phyloP scores from a whole-genome alignment of 2,888 invertebrate genomes.

The Euplexia lucipara region DNA sequence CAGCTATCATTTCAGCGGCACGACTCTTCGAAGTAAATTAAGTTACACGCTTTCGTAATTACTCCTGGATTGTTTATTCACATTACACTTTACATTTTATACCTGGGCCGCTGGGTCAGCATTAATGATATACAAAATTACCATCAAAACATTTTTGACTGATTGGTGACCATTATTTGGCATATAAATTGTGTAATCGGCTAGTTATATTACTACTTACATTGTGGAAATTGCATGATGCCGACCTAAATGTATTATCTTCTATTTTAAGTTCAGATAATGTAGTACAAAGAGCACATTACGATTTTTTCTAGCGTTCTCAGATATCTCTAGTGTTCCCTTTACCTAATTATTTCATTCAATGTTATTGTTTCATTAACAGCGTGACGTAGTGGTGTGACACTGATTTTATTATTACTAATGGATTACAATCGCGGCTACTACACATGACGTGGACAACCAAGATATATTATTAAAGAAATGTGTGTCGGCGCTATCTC shows the following conservation, averaged over 20 bases:
- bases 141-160: slow-evolving; percentile 52
- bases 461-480: neutral
- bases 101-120: slow-evolving; percentile 67
- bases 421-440: neutral
- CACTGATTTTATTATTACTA: slow-evolving; percentile 8
- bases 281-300: slow-evolving; percentile 77
- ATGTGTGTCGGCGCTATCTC: neutral
- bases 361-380: slow-evolving; percentile 57
- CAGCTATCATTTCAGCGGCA: slow-evolving; percentile 17
- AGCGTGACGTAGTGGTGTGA: slow-evolving; percentile 1
- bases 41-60: slow-evolving; percentile 61
- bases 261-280: slow-evolving; percentile 63
- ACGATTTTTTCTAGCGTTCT: slow-evolving; percentile 58
- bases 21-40: slow-evolving; percentile 42
- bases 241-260: slow-evolving; percentile 77
- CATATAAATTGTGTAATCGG: slow-evolving; percentile 69
- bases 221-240: slow-evolving; percentile 78
- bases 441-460: neutral
- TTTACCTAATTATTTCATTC: slow-evolving; percentile 59
- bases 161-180: slow-evolving; percentile 59
- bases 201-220: too few species aligned
- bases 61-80: slow-evolving; percentile 59
- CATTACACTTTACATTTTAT: slow-evolving; percentile 58
- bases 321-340: slow-evolving; percentile 53
- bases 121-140: slow-evolving; percentile 57